Base-by-base conservation (phyloP, 2,113 vertebrate genomes). In the Platysternon megacephalum region DNA sequence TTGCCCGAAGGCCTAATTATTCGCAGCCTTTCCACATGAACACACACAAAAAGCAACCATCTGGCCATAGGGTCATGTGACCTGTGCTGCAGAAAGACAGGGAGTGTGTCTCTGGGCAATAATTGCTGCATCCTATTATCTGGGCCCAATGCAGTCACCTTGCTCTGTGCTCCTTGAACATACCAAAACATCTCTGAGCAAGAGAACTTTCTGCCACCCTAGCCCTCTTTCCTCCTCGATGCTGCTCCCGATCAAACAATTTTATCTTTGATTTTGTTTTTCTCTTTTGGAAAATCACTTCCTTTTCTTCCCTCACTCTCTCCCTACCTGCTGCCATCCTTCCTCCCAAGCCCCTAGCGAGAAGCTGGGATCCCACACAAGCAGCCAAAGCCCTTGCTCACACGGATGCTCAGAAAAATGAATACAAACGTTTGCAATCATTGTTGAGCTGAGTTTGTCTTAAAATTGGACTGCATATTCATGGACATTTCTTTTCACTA, bases 141-240 rank as follows among this genome's bases (percentile, higher is more conserved):
- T 55, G 29, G 4, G 6, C 16, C 39, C 85, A 0, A 0, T 44
- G 24, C 72, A 16, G 29, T 39, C 44, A 32, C 19, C 19, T 3
- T 0, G 3, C 22, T 42, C 28, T 22, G 0, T 2, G 0, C 6
- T 11, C 16, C 42, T 61, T 16, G 8, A 0, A 0, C 7, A 68
- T 8, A 65, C 32, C 61, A 65, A 35, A 65, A 65, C 32, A 16
- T 17, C 35, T 6, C 0, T 72, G 81, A 48, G 26, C 51, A 58
- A 6, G 21, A 0, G 9, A 84, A 61, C 17, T 79, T 61, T 26
- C 24, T 26, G 42, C 3, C 2, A 28, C 55, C 79, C 52, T 46
- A 44, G 19, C 17, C 65, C 55, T 74, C 81, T 52, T 65, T 51
- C 68, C 88, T 86, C 44, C 10, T 12, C 39, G 14, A 24, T 17